Evolutionary conservation across 2,113 vertebrate genomes (phyloP).

Genomic region (Penelope pileata): DNA sequence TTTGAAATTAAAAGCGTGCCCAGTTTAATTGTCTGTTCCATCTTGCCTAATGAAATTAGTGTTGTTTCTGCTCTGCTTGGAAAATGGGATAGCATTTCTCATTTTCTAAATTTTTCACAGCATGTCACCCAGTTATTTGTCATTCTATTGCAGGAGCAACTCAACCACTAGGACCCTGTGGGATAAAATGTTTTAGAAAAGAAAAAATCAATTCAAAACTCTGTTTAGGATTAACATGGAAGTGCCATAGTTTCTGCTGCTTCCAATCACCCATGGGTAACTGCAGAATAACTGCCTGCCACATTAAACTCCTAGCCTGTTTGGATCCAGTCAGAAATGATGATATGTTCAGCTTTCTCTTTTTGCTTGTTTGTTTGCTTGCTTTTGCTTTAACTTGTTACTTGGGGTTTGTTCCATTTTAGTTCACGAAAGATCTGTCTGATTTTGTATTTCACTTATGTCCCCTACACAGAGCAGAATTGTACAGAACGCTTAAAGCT

Average conservation of each 20-base stretch:
- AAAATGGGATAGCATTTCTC: conserved; percentile 9
- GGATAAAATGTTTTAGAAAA: conserved; percentile 40
- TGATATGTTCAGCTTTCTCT: neutral
- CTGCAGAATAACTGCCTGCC: neutral
- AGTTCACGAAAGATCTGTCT: neutral
- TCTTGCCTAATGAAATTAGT: conserved; percentile 30
- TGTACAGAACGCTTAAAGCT: neutral
- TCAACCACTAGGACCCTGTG: conserved; percentile 23
- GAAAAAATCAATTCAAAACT: neutral
- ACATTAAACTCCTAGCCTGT: neutral
- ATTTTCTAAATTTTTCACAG: conserved; percentile 49
- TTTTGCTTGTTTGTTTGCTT: neutral
- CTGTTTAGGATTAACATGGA: neutral
- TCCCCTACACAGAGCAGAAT: neutral
- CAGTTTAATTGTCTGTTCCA: conserved; percentile 44
- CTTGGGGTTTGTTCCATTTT: neutral
- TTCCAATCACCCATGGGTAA: neutral
- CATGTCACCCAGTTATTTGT: conserved; percentile 41
- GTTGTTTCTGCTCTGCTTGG: conserved; percentile 46
- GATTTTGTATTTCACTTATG: neutral
- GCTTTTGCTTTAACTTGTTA: neutral
- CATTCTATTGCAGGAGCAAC: conserved; percentile 29
- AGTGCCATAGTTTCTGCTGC: neutral
- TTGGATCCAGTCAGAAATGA: conserved; percentile 19
- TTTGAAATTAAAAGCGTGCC: conserved; percentile 53